A percentile compares a stretch with the other conserved stretches of the same genome.
These are phyloP conservation scores for Pogoniulus pusillus DNA, from an alignment of 2,797 vertebrate genomes.

Conservation along the genomic window DNA sequence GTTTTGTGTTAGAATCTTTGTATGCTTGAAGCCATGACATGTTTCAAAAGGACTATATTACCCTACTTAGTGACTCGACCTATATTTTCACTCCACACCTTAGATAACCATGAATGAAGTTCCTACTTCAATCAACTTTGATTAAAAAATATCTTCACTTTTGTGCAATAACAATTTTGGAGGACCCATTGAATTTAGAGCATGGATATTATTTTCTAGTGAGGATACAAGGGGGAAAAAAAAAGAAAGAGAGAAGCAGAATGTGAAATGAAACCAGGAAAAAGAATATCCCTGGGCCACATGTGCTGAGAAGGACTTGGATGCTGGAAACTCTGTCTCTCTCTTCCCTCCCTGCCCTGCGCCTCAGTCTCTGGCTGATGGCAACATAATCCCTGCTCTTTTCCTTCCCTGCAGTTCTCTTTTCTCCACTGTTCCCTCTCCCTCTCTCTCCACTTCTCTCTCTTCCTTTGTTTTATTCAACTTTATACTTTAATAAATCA, in stretches of 20 bases:
- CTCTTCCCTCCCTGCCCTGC: no score
- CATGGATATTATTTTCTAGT: background rate
- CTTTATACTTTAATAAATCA: no score
- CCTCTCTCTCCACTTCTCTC: no score
- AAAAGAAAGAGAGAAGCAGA: background rate
- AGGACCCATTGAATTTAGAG: background rate
- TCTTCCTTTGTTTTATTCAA: no score
- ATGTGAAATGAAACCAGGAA: background rate
- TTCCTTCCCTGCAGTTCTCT: no score
- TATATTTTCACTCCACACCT: background rate
- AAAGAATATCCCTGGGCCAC: no score
- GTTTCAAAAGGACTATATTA: background rate
- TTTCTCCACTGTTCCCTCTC: no score
- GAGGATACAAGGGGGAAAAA: background rate
- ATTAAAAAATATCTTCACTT: constrained; percentile 23
- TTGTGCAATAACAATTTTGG: background rate
- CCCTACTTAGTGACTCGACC: background rate
- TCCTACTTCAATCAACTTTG: background rate
- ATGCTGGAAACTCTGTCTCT: no score
- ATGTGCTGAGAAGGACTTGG: no score
- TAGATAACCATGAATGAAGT: background rate
- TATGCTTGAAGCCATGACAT: background rate
- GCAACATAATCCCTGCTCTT: no score
- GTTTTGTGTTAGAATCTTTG: background rate
- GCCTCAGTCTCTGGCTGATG: no score